Percentiles rank a stretch among this genome's conserved stretches.
phyloP scores from a whole-genome alignment of 2,113 vertebrate species.

The Carollia perspicillata region DNA sequence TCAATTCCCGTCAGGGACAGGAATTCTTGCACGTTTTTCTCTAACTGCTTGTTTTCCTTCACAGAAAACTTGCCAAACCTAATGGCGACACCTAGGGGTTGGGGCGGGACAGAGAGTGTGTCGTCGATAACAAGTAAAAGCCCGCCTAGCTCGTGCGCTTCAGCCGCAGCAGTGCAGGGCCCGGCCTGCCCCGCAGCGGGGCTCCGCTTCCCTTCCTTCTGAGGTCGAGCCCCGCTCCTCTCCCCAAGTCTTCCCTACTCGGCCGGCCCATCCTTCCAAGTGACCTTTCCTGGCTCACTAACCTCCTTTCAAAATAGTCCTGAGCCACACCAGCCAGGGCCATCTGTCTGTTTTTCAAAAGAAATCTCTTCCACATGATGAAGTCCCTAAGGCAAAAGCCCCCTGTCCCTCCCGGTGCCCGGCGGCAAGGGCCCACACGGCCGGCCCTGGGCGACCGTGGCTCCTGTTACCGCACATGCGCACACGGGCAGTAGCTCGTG shows the following conservation, averaged over 20 bases:
- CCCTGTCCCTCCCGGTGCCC: background rate
- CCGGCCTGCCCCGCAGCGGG: rapidly evolving
- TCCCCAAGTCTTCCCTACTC: background rate
- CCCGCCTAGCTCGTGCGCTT: rapidly evolving
- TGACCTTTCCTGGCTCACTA: background rate
- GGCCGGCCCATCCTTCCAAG: background rate
- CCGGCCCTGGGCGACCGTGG: background rate
- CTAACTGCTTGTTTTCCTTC: slow-evolving; percentile 81
- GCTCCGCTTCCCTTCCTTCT: rapidly evolving
- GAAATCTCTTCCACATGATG: background rate
- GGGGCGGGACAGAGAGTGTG: background rate
- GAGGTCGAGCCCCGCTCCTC: background rate
- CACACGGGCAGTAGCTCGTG: background rate
- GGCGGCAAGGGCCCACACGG: background rate
- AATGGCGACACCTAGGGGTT: slow-evolving; percentile 77
- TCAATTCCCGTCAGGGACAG: slow-evolving; percentile 78
- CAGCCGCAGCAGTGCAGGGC: rapidly evolving
- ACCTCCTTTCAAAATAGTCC: background rate
- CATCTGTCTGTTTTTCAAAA: background rate
- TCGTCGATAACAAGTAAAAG: background rate
- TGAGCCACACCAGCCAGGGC: too few species aligned
- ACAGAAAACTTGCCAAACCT: slow-evolving; percentile 82
- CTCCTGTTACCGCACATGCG: background rate
- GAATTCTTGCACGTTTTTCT: slow-evolving; percentile 79
- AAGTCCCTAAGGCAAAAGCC: background rate